Percentiles rank a stretch among this genome's conserved stretches.
Evolutionary conservation across 2,888 invertebrate species (phyloP).

Genomic region (Xanthia icteritia): DNA sequence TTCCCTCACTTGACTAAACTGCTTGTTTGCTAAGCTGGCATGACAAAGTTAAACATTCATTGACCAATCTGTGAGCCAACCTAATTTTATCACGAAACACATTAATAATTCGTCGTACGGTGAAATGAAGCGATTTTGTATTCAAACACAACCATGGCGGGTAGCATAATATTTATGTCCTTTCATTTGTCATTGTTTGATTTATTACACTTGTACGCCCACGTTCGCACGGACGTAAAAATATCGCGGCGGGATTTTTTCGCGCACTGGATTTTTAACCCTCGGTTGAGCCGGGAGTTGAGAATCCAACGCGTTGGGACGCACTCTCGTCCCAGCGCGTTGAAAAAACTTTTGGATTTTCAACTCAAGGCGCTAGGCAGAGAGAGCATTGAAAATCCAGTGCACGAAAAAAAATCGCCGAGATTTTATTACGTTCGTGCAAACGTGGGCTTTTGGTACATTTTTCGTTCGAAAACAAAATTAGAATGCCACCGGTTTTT

Average conservation of each 20-base stretch:
- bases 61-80: conserved; percentile 17
- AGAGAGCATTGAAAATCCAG: no score
- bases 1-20: neutral
- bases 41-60: conserved; percentile 12
- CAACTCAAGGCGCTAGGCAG: no score
- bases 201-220: conserved; percentile 6
- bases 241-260: no score
- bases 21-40: neutral
- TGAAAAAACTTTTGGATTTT: no score
- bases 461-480: conserved; percentile 5
- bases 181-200: conserved; percentile 28
- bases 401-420: no score
- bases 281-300: no score
- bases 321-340: no score
- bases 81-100: conserved; percentile 12
- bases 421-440: no score
- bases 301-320: no score
- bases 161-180: neutral
- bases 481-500: neutral
- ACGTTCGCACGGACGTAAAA: no score
- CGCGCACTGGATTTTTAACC: no score
- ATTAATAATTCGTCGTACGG: conserved; percentile 9
- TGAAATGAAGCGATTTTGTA: conserved; percentile 20
- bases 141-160: conserved; percentile 21
- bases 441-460: neutral